Evolutionary conservation across 2,113 vertebrate genomes (phyloP).

Genomic region (Entosphenus tridentatus): DNA sequence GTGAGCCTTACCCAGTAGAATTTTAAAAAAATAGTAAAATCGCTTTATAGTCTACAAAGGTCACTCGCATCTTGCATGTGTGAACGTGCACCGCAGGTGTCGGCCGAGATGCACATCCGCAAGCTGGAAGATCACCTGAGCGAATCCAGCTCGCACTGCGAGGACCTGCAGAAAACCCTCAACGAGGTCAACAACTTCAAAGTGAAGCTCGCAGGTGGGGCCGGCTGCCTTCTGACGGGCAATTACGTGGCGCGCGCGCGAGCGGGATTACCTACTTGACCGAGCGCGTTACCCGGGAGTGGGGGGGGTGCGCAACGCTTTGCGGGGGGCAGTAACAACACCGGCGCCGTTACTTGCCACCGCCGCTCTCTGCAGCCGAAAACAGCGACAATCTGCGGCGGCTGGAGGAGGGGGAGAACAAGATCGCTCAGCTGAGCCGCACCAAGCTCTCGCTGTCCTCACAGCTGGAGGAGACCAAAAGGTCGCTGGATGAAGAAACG

Average conservation of each 20-base stretch:
- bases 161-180: conserved; percentile 31
- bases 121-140: conserved; percentile 33
- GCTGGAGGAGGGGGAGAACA: conserved; percentile 28
- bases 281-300: not conserved
- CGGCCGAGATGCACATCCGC: conserved; percentile 26
- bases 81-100: conserved; percentile 15
- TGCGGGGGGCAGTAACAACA: too few species aligned
- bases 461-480: conserved; percentile 33
- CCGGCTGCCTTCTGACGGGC: too few species aligned
- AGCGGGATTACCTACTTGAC: too few species aligned
- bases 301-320: not conserved
- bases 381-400: conserved; percentile 27
- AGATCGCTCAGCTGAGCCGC: conserved; percentile 21
- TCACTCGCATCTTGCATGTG: too few species aligned
- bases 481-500: conserved; percentile 33
- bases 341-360: too few species aligned
- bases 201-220: conserved; percentile 29
- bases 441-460: conserved; percentile 21
- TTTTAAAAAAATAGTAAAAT: too few species aligned
- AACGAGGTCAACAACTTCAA: conserved; percentile 26
- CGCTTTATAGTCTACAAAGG: too few species aligned
- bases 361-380: conserved; percentile 20
- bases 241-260: too few species aligned
- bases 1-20: too few species aligned
- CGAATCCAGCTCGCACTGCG: conserved; percentile 26